Evolutionary conservation across 2,888 invertebrate species (phyloP).

Genomic region (Apamea anceps): DNA sequence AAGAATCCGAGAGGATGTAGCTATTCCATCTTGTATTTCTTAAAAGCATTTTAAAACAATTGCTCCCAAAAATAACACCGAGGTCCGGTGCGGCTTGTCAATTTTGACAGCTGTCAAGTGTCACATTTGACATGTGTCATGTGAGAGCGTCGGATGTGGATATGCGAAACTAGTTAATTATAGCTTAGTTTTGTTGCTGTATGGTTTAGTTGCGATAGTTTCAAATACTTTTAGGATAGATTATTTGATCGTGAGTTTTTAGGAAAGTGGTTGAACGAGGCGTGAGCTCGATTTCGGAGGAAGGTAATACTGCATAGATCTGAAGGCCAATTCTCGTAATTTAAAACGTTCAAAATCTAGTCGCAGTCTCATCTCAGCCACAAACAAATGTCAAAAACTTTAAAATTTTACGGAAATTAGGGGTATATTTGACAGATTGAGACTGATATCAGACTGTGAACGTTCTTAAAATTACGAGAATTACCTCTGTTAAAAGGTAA

Average conservation of each 20-base stretch:
- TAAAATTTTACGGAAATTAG: too few species aligned
- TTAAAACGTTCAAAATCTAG: too few species aligned
- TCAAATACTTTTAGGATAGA: not conserved
- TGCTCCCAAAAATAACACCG: conserved; percentile 55
- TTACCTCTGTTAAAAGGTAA: not conserved
- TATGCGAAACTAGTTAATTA: conserved; percentile 62
- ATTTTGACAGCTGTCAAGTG: conserved; percentile 73
- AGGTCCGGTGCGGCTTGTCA: conserved; percentile 67
- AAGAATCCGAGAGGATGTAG: conserved; percentile 42
- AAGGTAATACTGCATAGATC: not conserved
- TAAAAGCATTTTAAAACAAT: conserved; percentile 68
- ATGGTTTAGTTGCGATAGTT: conserved; percentile 19
- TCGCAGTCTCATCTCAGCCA: too few species aligned
- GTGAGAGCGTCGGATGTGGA: conserved; percentile 61
- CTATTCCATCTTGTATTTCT: conserved; percentile 53
- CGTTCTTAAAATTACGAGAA: too few species aligned
- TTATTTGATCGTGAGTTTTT: not conserved
- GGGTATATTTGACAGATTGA: too few species aligned
- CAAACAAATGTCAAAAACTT: too few species aligned
- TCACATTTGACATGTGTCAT: conserved; percentile 72
- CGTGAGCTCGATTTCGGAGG: not conserved
- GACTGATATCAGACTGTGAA: too few species aligned
- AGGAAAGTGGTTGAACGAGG: not conserved
- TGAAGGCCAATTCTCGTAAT: too few species aligned
- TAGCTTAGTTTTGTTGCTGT: conserved; percentile 25